Conservation (phyloP, 2,797 vertebrate species). For the Parauchenoglanis ngamensis region DNA sequence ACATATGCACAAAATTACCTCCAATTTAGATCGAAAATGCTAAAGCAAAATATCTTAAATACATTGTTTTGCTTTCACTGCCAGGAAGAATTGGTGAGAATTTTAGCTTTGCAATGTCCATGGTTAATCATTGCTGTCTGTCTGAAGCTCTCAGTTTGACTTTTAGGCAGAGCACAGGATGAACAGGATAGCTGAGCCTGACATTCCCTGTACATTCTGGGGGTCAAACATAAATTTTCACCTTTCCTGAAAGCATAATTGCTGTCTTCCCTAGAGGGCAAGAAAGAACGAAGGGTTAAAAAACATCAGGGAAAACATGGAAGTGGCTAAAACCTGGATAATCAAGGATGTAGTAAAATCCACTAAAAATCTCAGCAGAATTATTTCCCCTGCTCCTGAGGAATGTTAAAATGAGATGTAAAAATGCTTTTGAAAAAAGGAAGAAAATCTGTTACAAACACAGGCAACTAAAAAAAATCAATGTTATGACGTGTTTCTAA, state of each 20-base stretch:
- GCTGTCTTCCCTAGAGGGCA: conserved; percentile 32
- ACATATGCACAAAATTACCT: conserved; percentile 16
- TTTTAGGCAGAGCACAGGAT: neutral
- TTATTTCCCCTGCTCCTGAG: neutral
- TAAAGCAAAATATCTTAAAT: conserved; percentile 20
- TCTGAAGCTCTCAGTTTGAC: conserved; percentile 10
- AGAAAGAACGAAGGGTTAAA: conserved; percentile 47
- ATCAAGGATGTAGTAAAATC: conserved; percentile 24
- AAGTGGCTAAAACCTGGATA: conserved; percentile 42
- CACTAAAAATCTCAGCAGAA: neutral
- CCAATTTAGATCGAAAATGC: conserved; percentile 11
- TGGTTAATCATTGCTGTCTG: conserved; percentile 21
- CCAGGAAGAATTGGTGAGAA: neutral
- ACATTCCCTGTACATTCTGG: conserved; percentile 12
- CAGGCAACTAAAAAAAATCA: neutral
- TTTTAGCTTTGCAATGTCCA: conserved; percentile 4
- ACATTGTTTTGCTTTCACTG: conserved; percentile 9
- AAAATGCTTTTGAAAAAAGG: neutral
- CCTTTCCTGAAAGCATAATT: conserved; percentile 41
- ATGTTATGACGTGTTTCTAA: neutral
- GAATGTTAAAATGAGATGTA: neutral
- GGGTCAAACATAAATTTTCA: conserved; percentile 39
- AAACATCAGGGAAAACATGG: conserved; percentile 54
- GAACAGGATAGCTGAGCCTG: conserved; percentile 10
- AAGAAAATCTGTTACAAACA: neutral